phyloP scores from a whole-genome alignment of 2,888 invertebrate species.

The Esperia sulphurella region DNA sequence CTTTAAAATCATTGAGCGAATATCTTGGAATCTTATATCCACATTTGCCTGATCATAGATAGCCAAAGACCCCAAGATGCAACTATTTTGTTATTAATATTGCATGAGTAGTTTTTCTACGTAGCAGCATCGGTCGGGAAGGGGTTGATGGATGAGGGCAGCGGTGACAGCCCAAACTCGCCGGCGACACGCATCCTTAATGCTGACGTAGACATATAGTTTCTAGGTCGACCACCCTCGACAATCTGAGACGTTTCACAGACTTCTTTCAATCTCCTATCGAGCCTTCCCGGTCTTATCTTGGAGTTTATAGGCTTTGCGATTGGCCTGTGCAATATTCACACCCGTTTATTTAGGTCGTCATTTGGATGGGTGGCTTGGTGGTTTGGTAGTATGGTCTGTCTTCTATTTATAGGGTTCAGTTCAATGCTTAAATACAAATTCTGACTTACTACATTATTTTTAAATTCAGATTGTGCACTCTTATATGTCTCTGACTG shows the following conservation, averaged over 20 bases:
- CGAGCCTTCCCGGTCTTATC: neutral
- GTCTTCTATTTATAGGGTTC: too few species aligned
- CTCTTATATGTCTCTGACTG: too few species aligned
- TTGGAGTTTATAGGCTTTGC: neutral
- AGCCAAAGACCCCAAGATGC: constrained; percentile 4
- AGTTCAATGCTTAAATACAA: too few species aligned
- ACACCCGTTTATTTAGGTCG: neutral
- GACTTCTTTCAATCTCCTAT: constrained; percentile 1
- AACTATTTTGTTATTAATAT: constrained; percentile 18
- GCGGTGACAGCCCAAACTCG: constrained; percentile 47
- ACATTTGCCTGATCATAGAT: neutral
- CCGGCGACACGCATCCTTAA: constrained; percentile 57
- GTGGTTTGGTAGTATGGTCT: too few species aligned
- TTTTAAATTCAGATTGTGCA: too few species aligned
- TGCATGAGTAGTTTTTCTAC: constrained; percentile 24
- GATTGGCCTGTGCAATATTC: neutral
- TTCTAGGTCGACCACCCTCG: constrained; percentile 21
- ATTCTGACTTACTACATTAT: too few species aligned
- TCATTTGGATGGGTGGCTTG: neutral
- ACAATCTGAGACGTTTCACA: constrained; percentile 21
- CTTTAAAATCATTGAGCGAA: too few species aligned
- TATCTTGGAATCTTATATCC: neutral
- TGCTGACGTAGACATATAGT: constrained; percentile 41
- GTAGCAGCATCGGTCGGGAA: constrained; percentile 33
- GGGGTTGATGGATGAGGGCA: constrained; percentile 64